phyloP scores from a whole-genome alignment of 1,140 invertebrate genomes.

The Nasonia giraulti region DNA sequence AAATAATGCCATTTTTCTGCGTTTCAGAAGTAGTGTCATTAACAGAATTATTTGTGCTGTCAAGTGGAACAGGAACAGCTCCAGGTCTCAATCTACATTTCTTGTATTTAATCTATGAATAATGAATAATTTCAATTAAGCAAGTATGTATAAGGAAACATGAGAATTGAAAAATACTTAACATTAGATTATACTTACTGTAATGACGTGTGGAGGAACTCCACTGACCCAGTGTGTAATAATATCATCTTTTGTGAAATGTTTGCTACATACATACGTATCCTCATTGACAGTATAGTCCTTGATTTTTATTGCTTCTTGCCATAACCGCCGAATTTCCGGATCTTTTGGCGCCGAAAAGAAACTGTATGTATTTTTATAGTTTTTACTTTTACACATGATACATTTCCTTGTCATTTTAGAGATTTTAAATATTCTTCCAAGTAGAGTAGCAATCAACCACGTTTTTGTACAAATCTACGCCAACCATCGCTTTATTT shows the following conservation, averaged over 20 bases:
- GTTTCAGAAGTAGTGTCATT: neutral
- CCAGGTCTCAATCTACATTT: slow-evolving; percentile 68
- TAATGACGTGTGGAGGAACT: slow-evolving; percentile 68
- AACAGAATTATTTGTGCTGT: slow-evolving; percentile 3
- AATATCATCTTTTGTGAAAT: slow-evolving; percentile 68
- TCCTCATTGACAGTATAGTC: slow-evolving; percentile 67
- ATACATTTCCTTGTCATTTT: slow-evolving; percentile 70
- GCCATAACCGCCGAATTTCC: slow-evolving; percentile 67
- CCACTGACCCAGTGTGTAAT: slow-evolving; percentile 71
- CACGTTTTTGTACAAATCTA: neutral
- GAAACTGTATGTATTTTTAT: slow-evolving; percentile 69
- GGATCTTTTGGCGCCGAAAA: slow-evolving; percentile 71
- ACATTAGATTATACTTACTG: slow-evolving; percentile 59
- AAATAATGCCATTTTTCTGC: slow-evolving; percentile 23
- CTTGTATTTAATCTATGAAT: slow-evolving; percentile 69
- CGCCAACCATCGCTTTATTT: neutral
- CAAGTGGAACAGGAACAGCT: slow-evolving; percentile 61
- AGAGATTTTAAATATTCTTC: neutral
- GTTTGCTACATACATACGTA: slow-evolving; percentile 70
- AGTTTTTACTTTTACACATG: slow-evolving; percentile 69
- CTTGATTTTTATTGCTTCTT: slow-evolving; percentile 65
- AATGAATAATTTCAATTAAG: neutral
- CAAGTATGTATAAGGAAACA: neutral
- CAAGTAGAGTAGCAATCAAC: neutral
- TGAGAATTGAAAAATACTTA: neutral